Evolutionary conservation across 2,888 invertebrate species (phyloP).

Genomic region (Orthonevra nobilis): DNA sequence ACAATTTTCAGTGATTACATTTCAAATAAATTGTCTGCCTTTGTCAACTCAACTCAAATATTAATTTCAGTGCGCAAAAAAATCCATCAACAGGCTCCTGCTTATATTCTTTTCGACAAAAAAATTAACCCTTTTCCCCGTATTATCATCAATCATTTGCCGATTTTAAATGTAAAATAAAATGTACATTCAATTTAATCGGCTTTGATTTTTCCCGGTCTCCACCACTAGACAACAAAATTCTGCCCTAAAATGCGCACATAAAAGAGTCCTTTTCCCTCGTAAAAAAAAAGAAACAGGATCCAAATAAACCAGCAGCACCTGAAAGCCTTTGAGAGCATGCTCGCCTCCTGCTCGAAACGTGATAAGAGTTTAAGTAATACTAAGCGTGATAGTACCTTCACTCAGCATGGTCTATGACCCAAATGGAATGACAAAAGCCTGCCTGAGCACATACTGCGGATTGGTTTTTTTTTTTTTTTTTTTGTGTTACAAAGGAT

Average conservation of each 20-base stretch:
- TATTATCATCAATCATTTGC: no score
- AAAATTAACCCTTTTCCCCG: no score
- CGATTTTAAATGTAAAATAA: no score
- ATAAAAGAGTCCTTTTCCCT: not conserved
- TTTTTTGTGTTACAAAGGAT: slow-evolving; percentile 30
- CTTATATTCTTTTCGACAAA: no score
- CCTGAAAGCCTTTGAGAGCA: slow-evolving; percentile 36
- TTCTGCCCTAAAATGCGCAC: not conserved
- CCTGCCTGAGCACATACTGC: slow-evolving; percentile 22
- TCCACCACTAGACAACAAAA: slow-evolving; percentile 7
- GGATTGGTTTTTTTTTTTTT: slow-evolving; percentile 4
- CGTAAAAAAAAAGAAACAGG: no score
- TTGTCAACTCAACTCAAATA: no score
- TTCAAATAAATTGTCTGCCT: no score
- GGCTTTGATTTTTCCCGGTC: slow-evolving; percentile 8
- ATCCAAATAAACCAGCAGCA: not conserved
- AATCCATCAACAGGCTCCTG: no score
- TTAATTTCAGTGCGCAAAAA: no score
- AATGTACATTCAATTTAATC: not conserved
- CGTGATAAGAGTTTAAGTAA: slow-evolving; percentile 54
- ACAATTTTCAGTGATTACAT: no score
- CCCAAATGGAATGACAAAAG: not conserved
- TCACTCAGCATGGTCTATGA: slow-evolving; percentile 32
- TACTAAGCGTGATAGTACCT: slow-evolving; percentile 20
- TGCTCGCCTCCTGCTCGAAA: slow-evolving; percentile 25